Conservation (phyloP, 1,140 invertebrate genomes). For the Goniozus legneri region DNA sequence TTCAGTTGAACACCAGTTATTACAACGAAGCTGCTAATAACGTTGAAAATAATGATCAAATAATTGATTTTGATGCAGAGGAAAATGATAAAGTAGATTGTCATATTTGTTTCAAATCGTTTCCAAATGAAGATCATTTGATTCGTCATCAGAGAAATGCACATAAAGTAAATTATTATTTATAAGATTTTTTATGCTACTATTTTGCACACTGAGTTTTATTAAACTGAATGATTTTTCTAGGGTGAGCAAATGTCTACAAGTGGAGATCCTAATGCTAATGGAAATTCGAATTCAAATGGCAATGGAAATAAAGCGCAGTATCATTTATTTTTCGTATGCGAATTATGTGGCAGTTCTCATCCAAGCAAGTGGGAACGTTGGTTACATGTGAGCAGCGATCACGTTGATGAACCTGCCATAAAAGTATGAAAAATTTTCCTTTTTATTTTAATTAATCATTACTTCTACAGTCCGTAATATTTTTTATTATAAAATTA, state of each 20-base stretch:
- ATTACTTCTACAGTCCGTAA: neutral
- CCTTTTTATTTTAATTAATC: neutral
- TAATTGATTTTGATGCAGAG: slow-evolving; percentile 40
- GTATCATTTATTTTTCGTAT: slow-evolving; percentile 54
- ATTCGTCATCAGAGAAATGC: slow-evolving; percentile 54
- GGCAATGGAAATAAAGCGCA: slow-evolving; percentile 44
- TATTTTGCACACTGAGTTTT: slow-evolving; percentile 10
- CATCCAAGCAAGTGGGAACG: slow-evolving; percentile 56
- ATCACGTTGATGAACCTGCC: slow-evolving; percentile 45
- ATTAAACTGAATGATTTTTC: slow-evolving; percentile 14
- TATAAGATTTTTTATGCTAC: neutral
- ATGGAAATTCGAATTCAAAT: slow-evolving; percentile 29
- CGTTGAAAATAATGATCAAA: slow-evolving; percentile 37
- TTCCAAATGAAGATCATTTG: slow-evolving; percentile 53
- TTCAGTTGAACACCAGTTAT: slow-evolving; percentile 54
- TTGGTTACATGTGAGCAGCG: slow-evolving; percentile 54
- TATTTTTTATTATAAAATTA: neutral
- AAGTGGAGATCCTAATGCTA: slow-evolving; percentile 24
- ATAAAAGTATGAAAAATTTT: slow-evolving; percentile 36
- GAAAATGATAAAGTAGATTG: slow-evolving; percentile 48
- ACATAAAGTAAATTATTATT: slow-evolving; percentile 32
- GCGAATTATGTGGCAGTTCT: slow-evolving; percentile 55
- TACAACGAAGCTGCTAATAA: slow-evolving; percentile 42
- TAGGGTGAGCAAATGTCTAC: slow-evolving; percentile 31
- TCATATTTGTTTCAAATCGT: slow-evolving; percentile 53